These are phyloP conservation scores for Cheilosia variabilis DNA, from an alignment of 2,888 invertebrate genomes.

Conservation along the genomic window DNA sequence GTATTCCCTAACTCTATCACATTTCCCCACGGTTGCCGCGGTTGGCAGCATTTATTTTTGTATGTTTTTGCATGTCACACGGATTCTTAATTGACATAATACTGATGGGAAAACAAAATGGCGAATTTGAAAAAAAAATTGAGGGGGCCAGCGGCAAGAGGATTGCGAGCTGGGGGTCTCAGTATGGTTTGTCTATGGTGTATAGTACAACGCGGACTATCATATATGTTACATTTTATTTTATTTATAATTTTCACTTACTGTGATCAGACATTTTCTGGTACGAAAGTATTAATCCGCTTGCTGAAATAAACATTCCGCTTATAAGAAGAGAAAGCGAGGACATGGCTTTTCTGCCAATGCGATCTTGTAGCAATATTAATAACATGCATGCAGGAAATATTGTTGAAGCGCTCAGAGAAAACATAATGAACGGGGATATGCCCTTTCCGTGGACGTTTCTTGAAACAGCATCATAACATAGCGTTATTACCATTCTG, in stretches of 20 bases:
- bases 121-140: too few relatives aligned
- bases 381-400: conserved; percentile 85
- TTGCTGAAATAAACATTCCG: conserved; percentile 85
- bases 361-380: conserved; percentile 82
- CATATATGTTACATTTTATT: too few relatives aligned
- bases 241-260: neutral
- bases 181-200: too few relatives aligned
- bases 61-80: too few relatives aligned
- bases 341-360: conserved; percentile 85
- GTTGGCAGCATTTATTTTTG: too few relatives aligned
- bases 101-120: too few relatives aligned
- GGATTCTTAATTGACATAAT: too few relatives aligned
- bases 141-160: too few relatives aligned
- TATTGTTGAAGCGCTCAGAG: conserved; percentile 85
- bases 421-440: conserved; percentile 86
- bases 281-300: conserved; percentile 82
- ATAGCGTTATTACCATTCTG: conserved; percentile 86
- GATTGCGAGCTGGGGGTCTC: too few relatives aligned
- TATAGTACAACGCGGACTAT: too few relatives aligned
- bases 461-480: conserved; percentile 86
- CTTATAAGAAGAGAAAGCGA: conserved; percentile 85
- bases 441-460: conserved; percentile 85
- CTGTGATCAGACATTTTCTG: conserved; percentile 39
- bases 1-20: too few relatives aligned
- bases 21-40: too few relatives aligned